Evolutionary conservation across 2,113 vertebrate species (phyloP), one percentile per base, ranked within the genome.

Genomic region (Maccullochella peelii): DNA sequence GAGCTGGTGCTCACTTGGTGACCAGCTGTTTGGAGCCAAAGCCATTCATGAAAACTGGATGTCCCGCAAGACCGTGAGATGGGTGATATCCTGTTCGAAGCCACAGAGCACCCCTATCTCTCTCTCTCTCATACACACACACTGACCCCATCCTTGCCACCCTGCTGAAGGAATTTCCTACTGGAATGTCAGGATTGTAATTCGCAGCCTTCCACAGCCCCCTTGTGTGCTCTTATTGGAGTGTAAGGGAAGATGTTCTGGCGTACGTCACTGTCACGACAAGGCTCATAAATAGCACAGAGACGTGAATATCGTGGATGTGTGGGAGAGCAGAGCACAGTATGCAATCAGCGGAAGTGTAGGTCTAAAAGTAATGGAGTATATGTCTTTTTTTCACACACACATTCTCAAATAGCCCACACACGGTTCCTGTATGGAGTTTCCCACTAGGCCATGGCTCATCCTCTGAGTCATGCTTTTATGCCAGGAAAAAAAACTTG

Each of bases 391-490:
- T 50, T 71, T 62, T 79, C 40, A 49, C 66, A 80, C 33, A 27
- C 58, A 38, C n/a, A 20, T 55, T 79, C 83, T 79, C 73, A 73
- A 71, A 40, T 61, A 68, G 59, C 88, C 90, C 84, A 92, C 89
- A 86, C 86, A 79, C 33, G 5, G 66, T 81, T 85, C 73, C 79
- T 79, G 77, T 59, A 65, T 73, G 79, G 79, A 90, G 74, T 88
- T 90, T 88, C 85, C 73, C 87, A 85, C 83, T n/a, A 91, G 67
- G 87, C 61, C 77, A n/a, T 84, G 52, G 80, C 82, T 90, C 90
- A 91, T 91, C 84, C 79, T 90, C 83, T 92, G 95, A 93, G 69
- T 94, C 94, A 94, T 59, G 80, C 63, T 82, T 78, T 81, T 66
- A 80, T 77, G 55, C 55, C 30, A 69, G 72, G n/a, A n/a, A 79